Evolutionary conservation across 2,797 vertebrate genomes (phyloP).

Genomic region (Atherinosoma microstoma): DNA sequence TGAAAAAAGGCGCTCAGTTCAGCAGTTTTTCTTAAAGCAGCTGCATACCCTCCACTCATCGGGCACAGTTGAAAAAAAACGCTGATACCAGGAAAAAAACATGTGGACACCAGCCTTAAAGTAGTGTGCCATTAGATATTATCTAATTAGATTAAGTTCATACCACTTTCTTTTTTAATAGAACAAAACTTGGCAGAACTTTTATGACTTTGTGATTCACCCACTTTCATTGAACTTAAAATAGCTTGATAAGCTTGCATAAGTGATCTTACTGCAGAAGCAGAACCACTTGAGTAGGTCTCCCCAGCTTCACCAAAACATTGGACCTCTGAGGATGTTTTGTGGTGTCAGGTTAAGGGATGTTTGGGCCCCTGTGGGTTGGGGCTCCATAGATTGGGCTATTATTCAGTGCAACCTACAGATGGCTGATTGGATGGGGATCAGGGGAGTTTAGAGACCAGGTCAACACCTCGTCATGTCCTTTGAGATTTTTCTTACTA

Average conservation of each 20-base stretch:
- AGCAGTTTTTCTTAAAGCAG: background rate
- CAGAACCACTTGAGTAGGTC: background rate
- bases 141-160: background rate
- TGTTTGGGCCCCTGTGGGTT: background rate
- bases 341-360: background rate
- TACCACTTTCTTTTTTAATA: too few relatives aligned
- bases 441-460: conserved; percentile 12
- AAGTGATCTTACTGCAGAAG: background rate
- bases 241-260: background rate
- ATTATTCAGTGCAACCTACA: conserved; percentile 1
- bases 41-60: background rate
- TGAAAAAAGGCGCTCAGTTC: background rate
- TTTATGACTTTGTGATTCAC: background rate
- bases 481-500: conserved; percentile 8
- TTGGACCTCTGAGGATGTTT: background rate
- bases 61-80: background rate
- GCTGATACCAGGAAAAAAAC: background rate
- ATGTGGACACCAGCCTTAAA: background rate
- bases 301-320: background rate
- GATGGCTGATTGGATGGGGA: conserved; percentile 16
- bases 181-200: too few relatives aligned
- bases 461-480: conserved; percentile 3
- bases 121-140: background rate
- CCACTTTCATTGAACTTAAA: background rate
- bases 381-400: conserved; percentile 7